A percentile compares a stretch with the other conserved stretches of the same genome.
Conservation (phyloP, 2,888 invertebrate genomes). For the Tipula helvola region DNA sequence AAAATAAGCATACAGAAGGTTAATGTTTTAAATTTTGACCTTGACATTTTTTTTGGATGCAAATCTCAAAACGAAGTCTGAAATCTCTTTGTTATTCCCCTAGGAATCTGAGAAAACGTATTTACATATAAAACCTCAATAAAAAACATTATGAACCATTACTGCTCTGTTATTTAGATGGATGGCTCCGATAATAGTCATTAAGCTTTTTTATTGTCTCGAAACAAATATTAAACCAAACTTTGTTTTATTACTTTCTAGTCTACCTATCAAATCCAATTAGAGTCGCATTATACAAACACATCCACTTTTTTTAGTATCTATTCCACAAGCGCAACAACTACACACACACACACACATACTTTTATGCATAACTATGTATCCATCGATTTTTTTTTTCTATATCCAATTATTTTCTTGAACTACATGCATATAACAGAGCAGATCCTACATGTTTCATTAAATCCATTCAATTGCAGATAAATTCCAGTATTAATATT, state of each 20-base stretch:
- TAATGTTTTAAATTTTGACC: no score
- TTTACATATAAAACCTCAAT: no score
- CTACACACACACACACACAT: not conserved
- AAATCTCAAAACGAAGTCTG: no score
- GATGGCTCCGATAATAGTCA: not conserved
- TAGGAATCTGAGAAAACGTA: no score
- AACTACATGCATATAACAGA: not conserved
- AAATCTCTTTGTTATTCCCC: no score
- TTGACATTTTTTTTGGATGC: no score
- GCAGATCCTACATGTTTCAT: not conserved
- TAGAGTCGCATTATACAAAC: not conserved
- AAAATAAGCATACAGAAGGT: no score
- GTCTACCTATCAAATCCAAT: not conserved
- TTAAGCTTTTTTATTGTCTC: not conserved
- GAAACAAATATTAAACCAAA: not conserved
- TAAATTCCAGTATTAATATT: not conserved
- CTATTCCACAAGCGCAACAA: not conserved
- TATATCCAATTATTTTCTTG: not conserved
- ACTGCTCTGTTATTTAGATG: no score
- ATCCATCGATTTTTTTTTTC: not conserved
- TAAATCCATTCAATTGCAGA: not conserved
- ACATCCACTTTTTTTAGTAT: not conserved
- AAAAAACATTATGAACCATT: no score
- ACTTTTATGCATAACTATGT: not conserved
- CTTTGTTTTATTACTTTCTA: not conserved